Evolutionary conservation across 1,140 invertebrate genomes (phyloP).

Genomic region (Anthonomus grandis): DNA sequence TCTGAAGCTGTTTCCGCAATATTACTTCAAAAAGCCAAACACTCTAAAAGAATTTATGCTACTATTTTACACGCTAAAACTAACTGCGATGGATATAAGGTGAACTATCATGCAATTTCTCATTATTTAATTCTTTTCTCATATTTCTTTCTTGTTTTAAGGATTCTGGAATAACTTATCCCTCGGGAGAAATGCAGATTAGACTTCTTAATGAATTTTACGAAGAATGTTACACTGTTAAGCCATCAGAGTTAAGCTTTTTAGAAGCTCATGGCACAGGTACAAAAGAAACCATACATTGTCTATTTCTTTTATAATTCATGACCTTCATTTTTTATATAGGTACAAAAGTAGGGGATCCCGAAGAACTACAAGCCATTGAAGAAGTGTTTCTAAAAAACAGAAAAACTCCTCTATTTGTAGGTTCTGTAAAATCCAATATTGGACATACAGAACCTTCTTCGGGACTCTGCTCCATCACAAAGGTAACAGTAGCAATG

Average conservation of each 20-base stretch:
- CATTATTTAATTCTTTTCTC: neutral
- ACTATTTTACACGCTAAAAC: constrained; percentile 55
- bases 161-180: constrained; percentile 78
- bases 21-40: constrained; percentile 76
- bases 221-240: constrained; percentile 68
- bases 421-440: constrained; percentile 92
- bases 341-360: constrained; percentile 76
- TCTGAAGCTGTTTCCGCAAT: constrained; percentile 74
- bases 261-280: constrained; percentile 92
- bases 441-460: constrained; percentile 90
- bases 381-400: constrained; percentile 74
- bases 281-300: constrained; percentile 27
- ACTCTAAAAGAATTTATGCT: constrained; percentile 72
- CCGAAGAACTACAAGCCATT: constrained; percentile 85
- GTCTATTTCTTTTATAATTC: neutral
- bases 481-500: constrained; percentile 62
- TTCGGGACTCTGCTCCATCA: constrained; percentile 80
- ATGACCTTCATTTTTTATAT: constrained; percentile 4
- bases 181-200: constrained; percentile 79
- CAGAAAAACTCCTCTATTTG: constrained; percentile 64
- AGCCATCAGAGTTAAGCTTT: constrained; percentile 69
- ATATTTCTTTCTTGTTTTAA: neutral
- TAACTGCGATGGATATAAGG: constrained; percentile 81
- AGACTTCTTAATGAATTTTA: constrained; percentile 81
- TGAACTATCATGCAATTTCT: too few relatives aligned